Base-by-base conservation (phyloP, 1,140 invertebrate genomes). In the Odontomachus brunneus region DNA sequence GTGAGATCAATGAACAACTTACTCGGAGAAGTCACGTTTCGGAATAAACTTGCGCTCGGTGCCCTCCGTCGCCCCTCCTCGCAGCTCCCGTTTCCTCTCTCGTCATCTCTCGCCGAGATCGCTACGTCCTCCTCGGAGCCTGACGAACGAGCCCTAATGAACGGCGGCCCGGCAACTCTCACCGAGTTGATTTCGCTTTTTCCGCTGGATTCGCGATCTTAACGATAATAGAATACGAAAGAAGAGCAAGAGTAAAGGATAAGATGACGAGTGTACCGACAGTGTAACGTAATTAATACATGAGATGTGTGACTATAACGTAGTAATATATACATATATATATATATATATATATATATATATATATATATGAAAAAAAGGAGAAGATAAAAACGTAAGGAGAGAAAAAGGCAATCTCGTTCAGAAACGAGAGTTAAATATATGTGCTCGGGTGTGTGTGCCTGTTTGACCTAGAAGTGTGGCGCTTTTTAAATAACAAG, bases 141-240 rank as follows among this genome's bases (percentile, higher is more conserved):
- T 22, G 48, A 44, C 5, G 5, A 71, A 59, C 76, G 65, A 87
- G 71, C 69, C 24, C 3, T 22, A 59, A 0, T 3, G 9, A 11
- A 44, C 38, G 38, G 9, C 29, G 15, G 49, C n/a, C 62, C 22
- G 22, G 82, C 38, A 65, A 76, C 48, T 65, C 84, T 55, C 67
- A 84, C 86, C 86, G 86, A 85, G 86, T 33, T 86, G 84, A 84
- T 83, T 73, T 84, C 62, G 82, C 62, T 57, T 69, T 85, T 80
- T 81, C 55, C 44, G 57, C 49, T 81, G 80, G 81, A 83, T 38
- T 26, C 78, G 81, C 74, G 62, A 49, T 33, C 57, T 89, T 69
- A 85, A 82, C 44, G n/a, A 59, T 87, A 87, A 74, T 38, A 63
- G 82, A 86, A 72, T 66, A 33, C 29, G 29, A 44, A 84, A 62